Evolutionary conservation across 2,797 vertebrate species (phyloP).

Genomic region (Podargus strigoides): DNA sequence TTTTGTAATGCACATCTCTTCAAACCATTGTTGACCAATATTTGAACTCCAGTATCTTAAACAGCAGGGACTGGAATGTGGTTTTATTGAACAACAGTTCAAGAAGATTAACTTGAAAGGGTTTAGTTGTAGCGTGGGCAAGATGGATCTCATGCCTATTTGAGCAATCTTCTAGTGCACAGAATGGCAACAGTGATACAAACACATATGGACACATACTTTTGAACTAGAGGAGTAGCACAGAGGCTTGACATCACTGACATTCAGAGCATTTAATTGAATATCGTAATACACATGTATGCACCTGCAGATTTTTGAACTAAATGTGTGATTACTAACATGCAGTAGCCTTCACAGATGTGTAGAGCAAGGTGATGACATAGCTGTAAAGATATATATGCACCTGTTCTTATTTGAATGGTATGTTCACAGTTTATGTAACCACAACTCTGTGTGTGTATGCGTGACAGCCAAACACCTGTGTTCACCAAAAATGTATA

Average conservation of each 20-base stretch:
- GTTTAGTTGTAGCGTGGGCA: not conserved
- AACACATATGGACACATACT: not conserved
- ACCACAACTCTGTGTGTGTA: not conserved
- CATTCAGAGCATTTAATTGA: not conserved
- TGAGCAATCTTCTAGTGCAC: not conserved
- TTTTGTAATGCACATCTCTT: not conserved
- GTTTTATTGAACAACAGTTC: not conserved
- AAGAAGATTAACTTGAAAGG: not conserved
- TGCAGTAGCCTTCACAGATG: constrained; percentile 2
- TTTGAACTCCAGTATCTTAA: not conserved
- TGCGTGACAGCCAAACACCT: not conserved
- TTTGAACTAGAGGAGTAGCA: not conserved
- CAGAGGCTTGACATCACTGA: not conserved
- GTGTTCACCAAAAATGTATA: not conserved
- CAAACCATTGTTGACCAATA: not conserved
- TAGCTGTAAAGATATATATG: not conserved
- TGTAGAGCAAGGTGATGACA: not conserved
- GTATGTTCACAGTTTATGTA: not conserved
- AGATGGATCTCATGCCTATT: not conserved
- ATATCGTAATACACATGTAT: not conserved
- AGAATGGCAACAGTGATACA: not conserved
- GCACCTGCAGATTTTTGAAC: not conserved
- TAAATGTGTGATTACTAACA: not conserved
- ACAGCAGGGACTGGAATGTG: not conserved
- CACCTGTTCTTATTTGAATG: not conserved